phyloP scores from a whole-genome alignment of 2,113 vertebrate genomes.

The Pogona vitticeps region DNA sequence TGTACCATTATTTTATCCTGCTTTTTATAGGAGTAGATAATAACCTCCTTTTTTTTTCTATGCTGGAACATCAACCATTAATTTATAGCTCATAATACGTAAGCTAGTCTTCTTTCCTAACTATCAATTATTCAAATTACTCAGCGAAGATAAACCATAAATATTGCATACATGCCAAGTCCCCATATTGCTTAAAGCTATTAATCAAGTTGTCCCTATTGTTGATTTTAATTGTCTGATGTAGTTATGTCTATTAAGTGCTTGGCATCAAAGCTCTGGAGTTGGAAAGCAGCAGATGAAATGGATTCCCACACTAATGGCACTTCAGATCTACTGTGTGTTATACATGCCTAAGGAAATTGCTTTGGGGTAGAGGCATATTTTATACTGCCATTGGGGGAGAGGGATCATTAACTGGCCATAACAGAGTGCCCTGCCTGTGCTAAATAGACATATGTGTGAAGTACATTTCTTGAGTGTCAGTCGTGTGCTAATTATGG shows the following conservation, averaged over 20 bases:
- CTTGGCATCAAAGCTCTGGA: conserved; percentile 45
- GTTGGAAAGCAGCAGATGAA: conserved; percentile 46
- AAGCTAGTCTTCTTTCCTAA: conserved; percentile 50
- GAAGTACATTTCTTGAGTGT: background rate
- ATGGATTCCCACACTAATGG: conserved; percentile 7
- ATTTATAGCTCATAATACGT: conserved; percentile 52
- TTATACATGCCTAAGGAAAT: background rate
- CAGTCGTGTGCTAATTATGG: background rate
- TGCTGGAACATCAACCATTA: conserved; percentile 55
- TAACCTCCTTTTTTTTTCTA: conserved; percentile 31
- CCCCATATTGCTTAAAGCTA: conserved; percentile 40
- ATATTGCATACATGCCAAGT: conserved; percentile 42
- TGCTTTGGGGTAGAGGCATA: background rate
- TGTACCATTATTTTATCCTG: conserved; percentile 48
- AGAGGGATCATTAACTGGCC: background rate
- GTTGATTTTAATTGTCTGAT: conserved; percentile 54
- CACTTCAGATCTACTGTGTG: conserved; percentile 1
- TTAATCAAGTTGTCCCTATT: conserved; percentile 57
- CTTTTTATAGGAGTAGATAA: conserved; percentile 46
- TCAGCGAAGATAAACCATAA: conserved; percentile 59
- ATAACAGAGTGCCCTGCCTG: background rate
- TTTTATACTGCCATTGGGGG: background rate
- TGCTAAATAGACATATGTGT: background rate
- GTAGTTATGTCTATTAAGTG: conserved; percentile 54
- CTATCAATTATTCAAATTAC: conserved; percentile 54